phyloP scores from a whole-genome alignment of 2,797 vertebrate genomes.

The Acipenser ruthenus region DNA sequence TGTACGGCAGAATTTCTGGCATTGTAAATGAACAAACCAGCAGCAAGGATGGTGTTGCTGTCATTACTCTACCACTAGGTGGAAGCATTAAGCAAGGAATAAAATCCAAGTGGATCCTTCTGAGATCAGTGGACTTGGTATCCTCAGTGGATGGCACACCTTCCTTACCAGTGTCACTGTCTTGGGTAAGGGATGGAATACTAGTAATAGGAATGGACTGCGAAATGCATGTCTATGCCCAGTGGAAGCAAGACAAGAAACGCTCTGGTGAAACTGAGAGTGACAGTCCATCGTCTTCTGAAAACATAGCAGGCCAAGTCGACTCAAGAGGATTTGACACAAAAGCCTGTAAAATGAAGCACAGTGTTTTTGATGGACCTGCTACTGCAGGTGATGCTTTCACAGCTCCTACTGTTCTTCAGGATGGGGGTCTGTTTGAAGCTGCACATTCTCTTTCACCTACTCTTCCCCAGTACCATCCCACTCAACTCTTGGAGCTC shows the following conservation, averaged over 20 bases:
- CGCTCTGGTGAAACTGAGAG: constrained; percentile 61
- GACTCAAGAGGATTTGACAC: constrained; percentile 45
- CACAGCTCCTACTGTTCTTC: constrained; percentile 77
- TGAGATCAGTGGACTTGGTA: constrained; percentile 82
- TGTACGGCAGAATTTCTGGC: constrained; percentile 94
- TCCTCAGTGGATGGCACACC: constrained; percentile 93
- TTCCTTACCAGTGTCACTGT: constrained; percentile 88
- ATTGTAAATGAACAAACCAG: constrained; percentile 85
- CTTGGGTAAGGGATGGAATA: constrained; percentile 96
- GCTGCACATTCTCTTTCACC: constrained; percentile 92
- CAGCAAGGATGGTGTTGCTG: constrained; percentile 88
- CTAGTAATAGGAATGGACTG: constrained; percentile 97
- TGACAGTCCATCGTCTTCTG: constrained; percentile 50
- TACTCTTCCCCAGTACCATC: constrained; percentile 95
- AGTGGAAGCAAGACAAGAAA: constrained; percentile 86
- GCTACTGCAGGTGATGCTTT: constrained; percentile 78
- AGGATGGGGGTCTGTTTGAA: constrained; percentile 94
- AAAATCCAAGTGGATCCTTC: constrained; percentile 88
- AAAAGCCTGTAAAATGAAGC: constrained; percentile 64
- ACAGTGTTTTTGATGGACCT: constrained; percentile 75
- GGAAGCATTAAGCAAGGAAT: constrained; percentile 98
- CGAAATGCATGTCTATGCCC: constrained; percentile 97
- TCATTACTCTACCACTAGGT: constrained; percentile 91
- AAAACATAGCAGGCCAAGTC: constrained; percentile 52
- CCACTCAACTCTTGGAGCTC: constrained; percentile 89